phyloP scores from a whole-genome alignment of 2,888 invertebrate species.

The Drosophila mulleri region DNA sequence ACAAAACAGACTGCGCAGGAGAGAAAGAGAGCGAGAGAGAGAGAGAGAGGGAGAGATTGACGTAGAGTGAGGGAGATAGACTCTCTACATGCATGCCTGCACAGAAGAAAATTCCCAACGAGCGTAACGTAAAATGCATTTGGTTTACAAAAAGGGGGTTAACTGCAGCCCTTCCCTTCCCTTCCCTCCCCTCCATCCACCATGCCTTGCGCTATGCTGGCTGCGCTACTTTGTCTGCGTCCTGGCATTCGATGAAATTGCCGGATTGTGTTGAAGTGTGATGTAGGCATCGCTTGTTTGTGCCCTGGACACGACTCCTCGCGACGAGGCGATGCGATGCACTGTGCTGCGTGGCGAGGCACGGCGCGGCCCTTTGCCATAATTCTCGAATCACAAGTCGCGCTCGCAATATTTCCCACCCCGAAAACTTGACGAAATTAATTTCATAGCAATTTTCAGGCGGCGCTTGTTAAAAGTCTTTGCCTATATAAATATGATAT shows the following conservation, averaged over 20 bases:
- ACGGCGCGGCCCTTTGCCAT: slow-evolving; percentile 51
- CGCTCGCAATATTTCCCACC: slow-evolving; percentile 6
- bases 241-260: slow-evolving; percentile 82
- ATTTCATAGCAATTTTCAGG: slow-evolving; percentile 44
- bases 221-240: slow-evolving; percentile 32
- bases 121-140: slow-evolving; percentile 70
- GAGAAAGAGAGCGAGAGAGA: background rate
- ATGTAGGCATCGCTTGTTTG: slow-evolving; percentile 84
- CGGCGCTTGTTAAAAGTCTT: slow-evolving; percentile 45
- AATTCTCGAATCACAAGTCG: slow-evolving; percentile 52
- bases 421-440: slow-evolving; percentile 46
- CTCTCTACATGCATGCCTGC: slow-evolving; percentile 64
- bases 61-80: slow-evolving; percentile 6
- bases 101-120: slow-evolving; percentile 61
- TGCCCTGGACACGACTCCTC: slow-evolving; percentile 50
- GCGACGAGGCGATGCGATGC: slow-evolving; percentile 7
- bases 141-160: slow-evolving; percentile 60
- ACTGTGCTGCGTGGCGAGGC: background rate
- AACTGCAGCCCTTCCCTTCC: slow-evolving; percentile 11
- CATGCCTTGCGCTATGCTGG: background rate
- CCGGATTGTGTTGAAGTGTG: slow-evolving; percentile 85
- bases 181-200: too few species aligned
- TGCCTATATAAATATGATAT: slow-evolving; percentile 6
- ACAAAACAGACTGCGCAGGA: slow-evolving; percentile 60
- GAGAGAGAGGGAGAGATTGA: background rate